Evolutionary conservation across 2,797 vertebrate genomes (phyloP), one percentile per base, ranked within the genome.

Genomic region (Prunella strophiata): DNA sequence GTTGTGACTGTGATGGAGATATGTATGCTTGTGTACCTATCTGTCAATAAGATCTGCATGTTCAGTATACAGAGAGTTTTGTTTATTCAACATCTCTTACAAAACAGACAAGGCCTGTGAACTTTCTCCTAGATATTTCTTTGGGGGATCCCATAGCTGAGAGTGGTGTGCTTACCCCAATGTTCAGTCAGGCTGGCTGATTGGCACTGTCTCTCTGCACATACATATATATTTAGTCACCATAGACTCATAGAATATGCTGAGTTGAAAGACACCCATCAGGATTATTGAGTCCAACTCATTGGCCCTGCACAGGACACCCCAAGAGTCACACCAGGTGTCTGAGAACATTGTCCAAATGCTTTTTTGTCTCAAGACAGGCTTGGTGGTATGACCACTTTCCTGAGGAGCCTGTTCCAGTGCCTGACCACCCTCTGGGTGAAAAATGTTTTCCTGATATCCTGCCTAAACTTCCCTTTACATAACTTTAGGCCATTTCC

Each of bases 21-120:
- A 19, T 0, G 0, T n/a, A 13, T 81, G 21, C 57, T 52, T 65
- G 1, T 45, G 22, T 67, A 42, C 58, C 19, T 32, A 0, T 54
- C 29, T 74, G 0, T 70, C 63, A 52, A 5, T 42, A 79, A 52
- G 40, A 68, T 58, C 34, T 76, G 13, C 22, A 15, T 40, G 11
- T 76, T 62, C 72, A n/a, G 29, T 32, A 32, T 19, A 20, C 4
- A 25, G 4, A 32, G 18, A 72, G 25, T 36, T 90, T 80, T 25
- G 62, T 89, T 76, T 63, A 27, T 62, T 80, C 63, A 72, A 0
- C 20, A n/a, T 68, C 13, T 82, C 16, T 55, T 80, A 34, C 0
- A 2, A 62, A 92, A 34, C 4, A 82, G 71, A 71, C n/a, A 18
- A 50, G 12, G 14, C 16, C 16, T 75, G 40, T 70, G 32, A 73